Evolutionary conservation across 1,140 invertebrate species (phyloP).

Genomic region (Campoletis sonorensis): DNA sequence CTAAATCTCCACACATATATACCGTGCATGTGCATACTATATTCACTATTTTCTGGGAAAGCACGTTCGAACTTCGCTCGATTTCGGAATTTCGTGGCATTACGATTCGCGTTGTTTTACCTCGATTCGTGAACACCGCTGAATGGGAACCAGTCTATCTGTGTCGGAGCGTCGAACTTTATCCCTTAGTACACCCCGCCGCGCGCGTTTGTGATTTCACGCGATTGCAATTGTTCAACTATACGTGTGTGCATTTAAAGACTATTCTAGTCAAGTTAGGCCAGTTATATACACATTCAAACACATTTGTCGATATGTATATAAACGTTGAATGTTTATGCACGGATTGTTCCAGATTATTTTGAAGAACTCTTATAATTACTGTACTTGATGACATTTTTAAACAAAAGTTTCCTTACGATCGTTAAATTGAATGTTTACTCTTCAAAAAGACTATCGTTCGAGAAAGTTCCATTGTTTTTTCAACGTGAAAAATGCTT

Average conservation of each 20-base stretch:
- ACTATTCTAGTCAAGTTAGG: background rate
- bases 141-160: background rate
- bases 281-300: too few species aligned
- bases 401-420: too few species aligned
- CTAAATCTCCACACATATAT: background rate
- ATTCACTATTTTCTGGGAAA: conserved; percentile 12
- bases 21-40: background rate
- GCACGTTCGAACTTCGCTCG: conserved; percentile 17
- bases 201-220: conserved; percentile 62
- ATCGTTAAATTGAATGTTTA: too few species aligned
- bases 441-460: too few species aligned
- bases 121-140: background rate
- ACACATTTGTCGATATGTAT: too few species aligned
- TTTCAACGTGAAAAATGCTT: too few species aligned
- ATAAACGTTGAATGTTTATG: too few species aligned
- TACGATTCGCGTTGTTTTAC: background rate
- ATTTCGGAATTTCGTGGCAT: background rate
- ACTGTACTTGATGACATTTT: too few species aligned
- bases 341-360: too few species aligned
- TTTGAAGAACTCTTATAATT: too few species aligned
- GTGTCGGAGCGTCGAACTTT: background rate
- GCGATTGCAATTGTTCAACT: conserved; percentile 52
- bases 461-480: too few species aligned
- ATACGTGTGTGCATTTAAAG: conserved; percentile 12
- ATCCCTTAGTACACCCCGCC: background rate